Percentiles rank a stretch among this genome's conserved stretches.
Conservation (phyloP, 2,113 vertebrate genomes). For the Lonchura striata region DNA sequence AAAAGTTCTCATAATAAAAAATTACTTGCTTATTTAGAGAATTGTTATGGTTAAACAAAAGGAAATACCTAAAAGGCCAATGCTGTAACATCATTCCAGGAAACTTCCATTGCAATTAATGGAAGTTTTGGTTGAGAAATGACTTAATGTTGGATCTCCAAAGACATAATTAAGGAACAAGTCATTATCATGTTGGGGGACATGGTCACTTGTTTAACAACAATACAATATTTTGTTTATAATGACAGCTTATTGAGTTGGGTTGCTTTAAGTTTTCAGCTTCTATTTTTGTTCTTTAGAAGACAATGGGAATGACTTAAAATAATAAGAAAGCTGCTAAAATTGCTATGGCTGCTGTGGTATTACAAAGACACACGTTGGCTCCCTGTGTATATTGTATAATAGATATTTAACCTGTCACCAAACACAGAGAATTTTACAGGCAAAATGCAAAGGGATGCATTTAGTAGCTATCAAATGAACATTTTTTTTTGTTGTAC, state of each 20-base stretch:
- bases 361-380: conserved; percentile 61
- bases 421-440: conserved; percentile 63
- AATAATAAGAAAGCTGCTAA: conserved; percentile 72
- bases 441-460: conserved; percentile 66
- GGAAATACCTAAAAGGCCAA: neutral
- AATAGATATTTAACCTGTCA: conserved; percentile 71
- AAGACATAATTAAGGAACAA: neutral
- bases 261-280: conserved; percentile 66
- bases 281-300: conserved; percentile 74
- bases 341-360: conserved; percentile 29
- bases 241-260: conserved; percentile 54
- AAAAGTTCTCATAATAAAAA: neutral
- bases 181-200: neutral
- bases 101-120: neutral
- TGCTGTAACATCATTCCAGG: neutral
- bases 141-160: neutral
- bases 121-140: neutral
- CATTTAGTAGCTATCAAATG: conserved; percentile 53
- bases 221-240: conserved; percentile 60
- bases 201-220: conserved; percentile 57
- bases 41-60: neutral
- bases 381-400: conserved; percentile 59
- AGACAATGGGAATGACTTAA: conserved; percentile 73
- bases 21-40: neutral
- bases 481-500: conserved; percentile 52